Base-by-base conservation (phyloP, 2,113 vertebrate species). In the Anolis sagrei region DNA sequence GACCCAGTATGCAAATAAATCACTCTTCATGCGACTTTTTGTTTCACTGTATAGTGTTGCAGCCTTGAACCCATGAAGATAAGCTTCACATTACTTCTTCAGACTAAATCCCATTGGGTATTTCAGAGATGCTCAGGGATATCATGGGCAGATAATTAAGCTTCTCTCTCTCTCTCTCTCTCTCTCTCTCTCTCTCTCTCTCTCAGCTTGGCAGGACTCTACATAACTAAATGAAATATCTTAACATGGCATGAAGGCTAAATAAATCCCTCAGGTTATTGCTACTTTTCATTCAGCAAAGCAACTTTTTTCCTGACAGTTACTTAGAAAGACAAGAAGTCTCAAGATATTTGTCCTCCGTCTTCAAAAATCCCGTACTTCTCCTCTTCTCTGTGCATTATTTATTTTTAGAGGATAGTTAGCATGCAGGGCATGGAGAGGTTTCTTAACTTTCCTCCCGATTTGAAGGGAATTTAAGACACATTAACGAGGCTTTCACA, bases 171-270 rank as follows among this genome's bases (percentile, higher is more conserved):
- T 44, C 39, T 44, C 39, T 44, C 39, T 44, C 39, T 44, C 39
- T 44, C 39, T 44, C 39, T 44, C 39, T 44, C 39, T 44, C 39
- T 44, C 39, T 44, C 72, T 94, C 86, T 72, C 74, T 85, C 54
- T 73, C 51, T 36, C 14, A 58, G 44, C 78, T 90, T 13, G 90
- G 86, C 91, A 88, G 76, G 61, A 93, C 95, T 96, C 94, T 93
- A 88, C 90, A 95, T 94, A 95, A 96, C 95, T 95, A 96, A 96
- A 95, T 78, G 90, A 69, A 87, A 95, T 88, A 79, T 87, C 86
- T 95, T 96, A 94, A 92, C 13, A 9, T 80, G 88, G 77, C 83
- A 93, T 79, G 88, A 88, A 92, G 76, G 79, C 90, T 91, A 94
- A 94, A 89, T 51, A 54, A 86, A 93, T 94, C 66, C 54, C 90